These are phyloP conservation scores for Tachyglossus aculeatus DNA, from an alignment of 2,797 vertebrate species.

Conservation along the genomic window DNA sequence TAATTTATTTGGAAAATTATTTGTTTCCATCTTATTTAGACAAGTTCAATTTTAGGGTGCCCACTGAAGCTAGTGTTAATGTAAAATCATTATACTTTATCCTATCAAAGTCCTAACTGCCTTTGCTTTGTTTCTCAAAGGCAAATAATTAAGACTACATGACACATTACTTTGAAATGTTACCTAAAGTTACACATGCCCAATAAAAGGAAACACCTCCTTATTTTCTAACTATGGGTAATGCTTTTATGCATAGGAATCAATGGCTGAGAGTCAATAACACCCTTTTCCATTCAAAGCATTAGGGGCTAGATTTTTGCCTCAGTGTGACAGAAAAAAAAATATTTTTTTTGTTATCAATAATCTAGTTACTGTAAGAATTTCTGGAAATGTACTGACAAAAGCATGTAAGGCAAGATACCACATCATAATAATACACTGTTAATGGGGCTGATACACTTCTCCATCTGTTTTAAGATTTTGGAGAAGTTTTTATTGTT, in stretches of 20 bases:
- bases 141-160: no score
- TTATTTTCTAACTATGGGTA: constrained; percentile 11
- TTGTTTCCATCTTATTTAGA: no score
- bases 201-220: background rate
- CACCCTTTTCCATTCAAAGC: constrained; percentile 30
- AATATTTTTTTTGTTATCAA: constrained; percentile 47
- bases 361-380: constrained; percentile 54
- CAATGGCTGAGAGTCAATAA: constrained; percentile 53
- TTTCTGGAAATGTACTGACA: constrained; percentile 35
- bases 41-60: no score
- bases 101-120: no score
- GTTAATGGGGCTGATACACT: constrained; percentile 33
- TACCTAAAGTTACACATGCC: background rate
- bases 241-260: constrained; percentile 2
- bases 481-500: no score
- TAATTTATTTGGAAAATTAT: no score
- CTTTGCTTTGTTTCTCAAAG: no score
- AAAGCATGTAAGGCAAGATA: constrained; percentile 16
- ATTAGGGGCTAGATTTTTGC: constrained; percentile 47
- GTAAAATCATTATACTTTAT: no score
- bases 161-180: background rate
- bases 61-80: no score
- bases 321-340: constrained; percentile 25
- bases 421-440: constrained; percentile 17
- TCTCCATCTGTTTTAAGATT: constrained; percentile 49